Base-by-base conservation (phyloP, 2,113 vertebrate genomes). In the Murina feae region DNA sequence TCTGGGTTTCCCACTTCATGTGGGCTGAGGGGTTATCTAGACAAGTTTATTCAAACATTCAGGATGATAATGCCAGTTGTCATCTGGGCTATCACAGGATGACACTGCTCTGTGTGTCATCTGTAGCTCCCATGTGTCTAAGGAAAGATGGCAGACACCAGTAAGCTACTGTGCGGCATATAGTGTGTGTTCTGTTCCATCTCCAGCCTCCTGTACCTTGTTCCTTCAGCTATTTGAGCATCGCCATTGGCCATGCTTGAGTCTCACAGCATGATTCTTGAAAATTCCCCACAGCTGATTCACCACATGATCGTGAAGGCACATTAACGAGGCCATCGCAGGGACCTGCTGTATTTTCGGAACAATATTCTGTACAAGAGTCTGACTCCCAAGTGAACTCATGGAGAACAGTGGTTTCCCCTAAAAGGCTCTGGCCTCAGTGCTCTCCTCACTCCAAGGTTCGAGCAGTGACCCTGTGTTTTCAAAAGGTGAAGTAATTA, bases 221-320 rank as follows among this genome's bases (percentile, higher is more conserved):
- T 69, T 44, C 17, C n/a, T 30, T 20, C 6, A 25, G 47, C 47
- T 55, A 2, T 42, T 39, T 10, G 39, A 58, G 12, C 58, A 28
- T 30, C 28, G 21, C 7, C 0, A 2, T 69, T 51, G 14, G 32
- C 35, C 20, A 13, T 23, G 55, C 4, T 53, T 82, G 9, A 42
- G 32, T 65, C 35, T 85, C 58, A 28, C 23, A 4, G n/a, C 7
- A 49, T 3, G 0, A 1, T 85, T 85, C 55, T 28, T 44, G 14
- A 81, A 79, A 68, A 69, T 53, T 51, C 72, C 51, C 68, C 58
- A 35, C n/a, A 25, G 2, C 44, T 14, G 6, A 44, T 42, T 90
- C 44, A 35, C 13, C 47, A 11, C 28, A 16, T 0, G 5, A 16
- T 0, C 0, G 47, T 74, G 72, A 65, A 74, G n/a, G 20, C 25